phyloP scores from a whole-genome alignment of 2,888 invertebrate genomes.

The Drosophila eohydei region DNA sequence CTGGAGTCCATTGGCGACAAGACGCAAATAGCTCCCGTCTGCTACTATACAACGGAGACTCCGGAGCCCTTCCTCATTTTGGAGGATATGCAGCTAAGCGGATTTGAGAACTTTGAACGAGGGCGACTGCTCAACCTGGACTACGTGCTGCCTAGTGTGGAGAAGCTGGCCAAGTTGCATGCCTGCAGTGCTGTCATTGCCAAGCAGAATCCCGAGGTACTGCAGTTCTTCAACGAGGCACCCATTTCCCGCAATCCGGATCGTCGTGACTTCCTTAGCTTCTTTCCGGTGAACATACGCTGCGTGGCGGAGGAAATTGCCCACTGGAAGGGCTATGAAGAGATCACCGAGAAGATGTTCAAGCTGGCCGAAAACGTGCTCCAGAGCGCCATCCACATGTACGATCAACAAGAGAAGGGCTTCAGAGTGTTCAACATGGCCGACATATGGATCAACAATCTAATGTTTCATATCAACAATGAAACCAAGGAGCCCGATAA shows the following conservation, averaged over 20 bases:
- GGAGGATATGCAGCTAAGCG: conserved; percentile 86
- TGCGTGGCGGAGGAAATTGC: conserved; percentile 82
- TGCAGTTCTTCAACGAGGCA: conserved; percentile 82
- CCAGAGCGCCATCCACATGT: conserved; percentile 79
- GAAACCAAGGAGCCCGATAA: conserved; percentile 82
- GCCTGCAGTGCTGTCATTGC: conserved; percentile 85
- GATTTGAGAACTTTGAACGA: conserved; percentile 86
- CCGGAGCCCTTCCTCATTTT: conserved; percentile 85
- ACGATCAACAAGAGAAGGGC: conserved; percentile 69
- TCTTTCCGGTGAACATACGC: conserved; percentile 83
- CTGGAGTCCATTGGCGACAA: conserved; percentile 81
- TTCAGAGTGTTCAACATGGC: conserved; percentile 83
- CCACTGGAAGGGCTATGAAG: conserved; percentile 83
- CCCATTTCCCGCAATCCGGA: conserved; percentile 84
- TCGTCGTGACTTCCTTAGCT: conserved; percentile 82
- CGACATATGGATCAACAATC: conserved; percentile 84
- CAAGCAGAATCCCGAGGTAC: conserved; percentile 71
- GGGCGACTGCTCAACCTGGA: conserved; percentile 86
- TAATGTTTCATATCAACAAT: conserved; percentile 82
- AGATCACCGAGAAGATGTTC: conserved; percentile 83
- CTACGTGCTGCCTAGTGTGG: conserved; percentile 86
- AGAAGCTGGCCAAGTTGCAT: conserved; percentile 87
- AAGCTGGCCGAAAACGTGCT: conserved; percentile 82
- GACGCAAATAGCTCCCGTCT: conserved; percentile 82
- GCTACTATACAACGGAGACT: conserved; percentile 83